A percentile compares a stretch with the other conserved stretches of the same genome.
Evolutionary conservation across 2,113 vertebrate species (phyloP).

Genomic region (Ammodytes marinus): DNA sequence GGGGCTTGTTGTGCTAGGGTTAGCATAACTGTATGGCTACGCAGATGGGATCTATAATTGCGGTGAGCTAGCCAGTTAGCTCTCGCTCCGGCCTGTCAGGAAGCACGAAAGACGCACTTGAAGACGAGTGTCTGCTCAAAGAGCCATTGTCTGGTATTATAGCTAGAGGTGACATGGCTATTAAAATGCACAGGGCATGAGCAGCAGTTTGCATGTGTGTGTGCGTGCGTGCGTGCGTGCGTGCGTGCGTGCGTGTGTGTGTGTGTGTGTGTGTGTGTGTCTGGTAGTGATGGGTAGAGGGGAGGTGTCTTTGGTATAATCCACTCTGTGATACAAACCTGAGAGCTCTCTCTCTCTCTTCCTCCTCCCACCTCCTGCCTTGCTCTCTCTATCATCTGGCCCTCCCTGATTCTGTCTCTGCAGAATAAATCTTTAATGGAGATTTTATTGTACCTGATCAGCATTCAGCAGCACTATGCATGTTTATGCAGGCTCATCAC

Average conservation of each 20-base stretch:
- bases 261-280: slow-evolving; percentile 44
- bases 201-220: slow-evolving; percentile 17
- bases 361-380: slow-evolving; percentile 33
- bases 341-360: slow-evolving; percentile 39
- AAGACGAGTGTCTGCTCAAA: slow-evolving; percentile 76
- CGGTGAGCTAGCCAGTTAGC: slow-evolving; percentile 73
- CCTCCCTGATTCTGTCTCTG: slow-evolving; percentile 51
- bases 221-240: slow-evolving; percentile 25
- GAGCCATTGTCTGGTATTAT: slow-evolving; percentile 78
- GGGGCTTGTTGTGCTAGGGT: slow-evolving; percentile 69
- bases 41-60: slow-evolving; percentile 81
- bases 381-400: slow-evolving; percentile 47
- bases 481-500: slow-evolving; percentile 71
- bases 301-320: slow-evolving; percentile 76
- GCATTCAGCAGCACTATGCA: slow-evolving; percentile 67
- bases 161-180: slow-evolving; percentile 76
- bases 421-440: slow-evolving; percentile 82
- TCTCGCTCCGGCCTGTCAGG: slow-evolving; percentile 65
- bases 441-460: slow-evolving; percentile 79
- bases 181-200: slow-evolving; percentile 77
- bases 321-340: slow-evolving; percentile 78
- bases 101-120: slow-evolving; percentile 69
- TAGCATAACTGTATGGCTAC: slow-evolving; percentile 53
- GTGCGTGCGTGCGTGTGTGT: slow-evolving; percentile 28
- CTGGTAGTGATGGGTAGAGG: slow-evolving; percentile 50